Evolutionary conservation across 2,888 invertebrate species (phyloP).

Genomic region (Trilocha varians): DNA sequence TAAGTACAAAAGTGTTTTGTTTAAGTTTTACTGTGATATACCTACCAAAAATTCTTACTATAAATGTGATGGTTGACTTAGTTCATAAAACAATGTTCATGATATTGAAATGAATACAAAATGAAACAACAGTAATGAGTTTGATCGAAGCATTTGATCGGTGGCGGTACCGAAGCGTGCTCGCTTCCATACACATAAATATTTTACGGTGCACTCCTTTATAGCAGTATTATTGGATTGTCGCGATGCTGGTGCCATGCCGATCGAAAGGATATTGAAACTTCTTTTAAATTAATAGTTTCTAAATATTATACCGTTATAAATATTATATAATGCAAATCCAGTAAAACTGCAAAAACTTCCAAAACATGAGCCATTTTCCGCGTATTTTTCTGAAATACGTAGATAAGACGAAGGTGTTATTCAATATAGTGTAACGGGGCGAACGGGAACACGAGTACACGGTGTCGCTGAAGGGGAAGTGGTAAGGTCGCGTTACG

Average conservation of each 20-base stretch:
- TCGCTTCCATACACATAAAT: slow-evolving; percentile 52
- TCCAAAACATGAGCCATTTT: not conserved
- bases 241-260: slow-evolving; percentile 39
- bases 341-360: not conserved
- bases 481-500: slow-evolving; percentile 68
- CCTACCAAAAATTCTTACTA: no score
- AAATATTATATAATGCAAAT: no score
- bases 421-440: slow-evolving; percentile 23
- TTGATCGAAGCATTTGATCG: slow-evolving; percentile 31
- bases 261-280: slow-evolving; percentile 35
- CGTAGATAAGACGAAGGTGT: slow-evolving; percentile 8
- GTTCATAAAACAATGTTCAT: not conserved
- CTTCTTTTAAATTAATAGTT: no score
- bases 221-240: slow-evolving; percentile 59
- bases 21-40: no score
- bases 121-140: not conserved
- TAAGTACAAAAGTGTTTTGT: no score
- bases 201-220: slow-evolving; percentile 60
- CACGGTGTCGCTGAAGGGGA: slow-evolving; percentile 46
- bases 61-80: no score
- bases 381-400: slow-evolving; percentile 4
- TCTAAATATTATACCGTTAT: no score
- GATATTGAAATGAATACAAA: not conserved
- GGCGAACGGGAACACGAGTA: slow-evolving; percentile 42
- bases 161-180: slow-evolving; percentile 47